Base-by-base conservation (phyloP, 2,888 invertebrate species). In the Idaea biselata region DNA sequence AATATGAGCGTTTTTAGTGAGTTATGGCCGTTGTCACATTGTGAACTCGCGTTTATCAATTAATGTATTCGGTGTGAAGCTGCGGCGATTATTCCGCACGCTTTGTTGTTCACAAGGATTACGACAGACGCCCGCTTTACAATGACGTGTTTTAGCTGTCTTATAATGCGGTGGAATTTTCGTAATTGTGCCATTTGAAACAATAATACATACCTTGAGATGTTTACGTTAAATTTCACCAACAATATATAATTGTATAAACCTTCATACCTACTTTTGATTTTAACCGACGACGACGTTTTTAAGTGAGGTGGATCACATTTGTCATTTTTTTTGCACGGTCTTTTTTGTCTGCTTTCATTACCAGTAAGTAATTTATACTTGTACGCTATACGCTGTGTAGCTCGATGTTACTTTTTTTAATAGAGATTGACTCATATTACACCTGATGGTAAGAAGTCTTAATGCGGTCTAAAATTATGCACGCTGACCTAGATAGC, bases 1-100 rank as follows among this genome's bases (percentile, higher is more conserved):
- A 83, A 82, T 83, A 85, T 82, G 84, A 83, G 73, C 69, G 75
- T 75, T 76, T 68, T 75, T 72, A 73, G 75, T 85, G 84, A 87
- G 77, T 85, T 83, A 85, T 78, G 85, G 80, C 58, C 79, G 76
- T 78, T 77, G 80, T 85, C 82, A 79, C 77, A 70, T 65, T 74
- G 81, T 77, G 78, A 79, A 76, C 76, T 79, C 66, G 71, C 74
- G 80, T 75, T 84, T 87, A 88, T 87, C 87, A 87, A 87, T 87
- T 88, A 87, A 88, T 83, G 82, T 83, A 81, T 83, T 81, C 83
- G 71, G 77, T 74, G 79, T 73, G 75, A 79, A 79, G 78, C 72
- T 74, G 65, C 71, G 75, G 78, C 69, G 74, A 74, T 73, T 69
- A 67, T 61, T 57, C 61, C 67, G 63, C 17, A 11, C 68, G 66